phyloP scores from a whole-genome alignment of 2,113 vertebrate genomes.

The Toxotes chatareus region DNA sequence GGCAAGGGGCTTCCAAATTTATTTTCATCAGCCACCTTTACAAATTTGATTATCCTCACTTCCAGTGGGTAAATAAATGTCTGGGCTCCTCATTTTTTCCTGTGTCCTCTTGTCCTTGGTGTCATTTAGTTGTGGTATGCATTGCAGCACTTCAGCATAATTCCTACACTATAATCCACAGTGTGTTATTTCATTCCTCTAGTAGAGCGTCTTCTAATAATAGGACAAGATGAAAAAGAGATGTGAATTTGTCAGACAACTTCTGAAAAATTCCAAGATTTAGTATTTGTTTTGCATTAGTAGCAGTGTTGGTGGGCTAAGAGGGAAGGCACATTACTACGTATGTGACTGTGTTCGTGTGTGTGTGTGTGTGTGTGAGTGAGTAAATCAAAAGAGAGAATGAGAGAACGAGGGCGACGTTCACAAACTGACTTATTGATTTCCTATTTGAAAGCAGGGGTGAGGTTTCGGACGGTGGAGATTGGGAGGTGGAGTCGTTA shows the following conservation, averaged over 20 bases:
- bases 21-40: not conserved
- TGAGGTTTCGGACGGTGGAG: conserved; percentile 38
- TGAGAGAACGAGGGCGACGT: conserved; percentile 39
- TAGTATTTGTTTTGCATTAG: not conserved
- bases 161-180: conserved; percentile 6
- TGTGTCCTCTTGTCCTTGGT: conserved; percentile 30
- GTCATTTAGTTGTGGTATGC: conserved; percentile 24
- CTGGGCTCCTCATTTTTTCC: not conserved
- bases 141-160: conserved; percentile 34
- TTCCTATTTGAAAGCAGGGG: conserved; percentile 55
- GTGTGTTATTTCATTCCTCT: not conserved
- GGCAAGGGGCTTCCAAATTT: not conserved
- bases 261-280: not conserved
- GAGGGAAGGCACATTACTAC: not conserved
- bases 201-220: conserved; percentile 18
- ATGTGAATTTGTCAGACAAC: not conserved
- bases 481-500: conserved; percentile 35
- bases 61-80: not conserved
- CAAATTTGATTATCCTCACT: not conserved
- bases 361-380: conserved; percentile 4
- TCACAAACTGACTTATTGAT: conserved; percentile 65
- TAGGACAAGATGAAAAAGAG: conserved; percentile 3
- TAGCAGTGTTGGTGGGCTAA: not conserved
- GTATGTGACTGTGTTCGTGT: conserved; percentile 1
- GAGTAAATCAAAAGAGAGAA: conserved; percentile 35